These are phyloP conservation scores for Ips nitidus DNA, from an alignment of 1,140 invertebrate genomes.

Conservation along the genomic window DNA sequence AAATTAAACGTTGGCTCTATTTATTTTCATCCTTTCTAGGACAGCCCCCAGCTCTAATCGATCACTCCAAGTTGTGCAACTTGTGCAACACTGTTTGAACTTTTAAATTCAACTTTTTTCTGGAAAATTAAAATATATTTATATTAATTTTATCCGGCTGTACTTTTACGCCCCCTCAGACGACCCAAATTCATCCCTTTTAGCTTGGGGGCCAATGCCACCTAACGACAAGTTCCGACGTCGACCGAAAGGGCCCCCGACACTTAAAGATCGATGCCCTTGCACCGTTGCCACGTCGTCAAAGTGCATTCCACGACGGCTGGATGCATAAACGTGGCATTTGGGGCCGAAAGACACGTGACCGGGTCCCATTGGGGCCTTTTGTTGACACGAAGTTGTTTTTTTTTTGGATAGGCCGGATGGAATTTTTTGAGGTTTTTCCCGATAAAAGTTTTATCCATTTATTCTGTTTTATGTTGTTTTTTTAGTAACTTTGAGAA, in stretches of 20 bases:
- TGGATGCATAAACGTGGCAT: constrained; percentile 10
- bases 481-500: too few relatives aligned
- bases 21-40: neutral
- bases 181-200: constrained; percentile 16
- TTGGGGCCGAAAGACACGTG: constrained; percentile 2
- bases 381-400: constrained; percentile 3
- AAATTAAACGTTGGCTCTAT: neutral
- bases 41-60: too few relatives aligned
- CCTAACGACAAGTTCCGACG: constrained; percentile 8
- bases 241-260: constrained; percentile 8
- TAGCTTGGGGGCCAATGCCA: constrained; percentile 14
- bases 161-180: neutral
- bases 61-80: too few relatives aligned
- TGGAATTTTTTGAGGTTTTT: constrained; percentile 14
- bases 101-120: neutral
- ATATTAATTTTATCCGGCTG: constrained; percentile 3
- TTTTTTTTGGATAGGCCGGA: neutral
- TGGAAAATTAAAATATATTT: constrained; percentile 4
- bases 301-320: constrained; percentile 12
- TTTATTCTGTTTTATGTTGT: too few relatives aligned
- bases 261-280: constrained; percentile 9
- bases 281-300: constrained; percentile 5
- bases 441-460: too few relatives aligned
- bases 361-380: constrained; percentile 22
- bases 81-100: neutral